Evolutionary conservation across 2,113 vertebrate species (phyloP), one percentile per base, ranked within the genome.

Genomic region (Chionomys nivalis): DNA sequence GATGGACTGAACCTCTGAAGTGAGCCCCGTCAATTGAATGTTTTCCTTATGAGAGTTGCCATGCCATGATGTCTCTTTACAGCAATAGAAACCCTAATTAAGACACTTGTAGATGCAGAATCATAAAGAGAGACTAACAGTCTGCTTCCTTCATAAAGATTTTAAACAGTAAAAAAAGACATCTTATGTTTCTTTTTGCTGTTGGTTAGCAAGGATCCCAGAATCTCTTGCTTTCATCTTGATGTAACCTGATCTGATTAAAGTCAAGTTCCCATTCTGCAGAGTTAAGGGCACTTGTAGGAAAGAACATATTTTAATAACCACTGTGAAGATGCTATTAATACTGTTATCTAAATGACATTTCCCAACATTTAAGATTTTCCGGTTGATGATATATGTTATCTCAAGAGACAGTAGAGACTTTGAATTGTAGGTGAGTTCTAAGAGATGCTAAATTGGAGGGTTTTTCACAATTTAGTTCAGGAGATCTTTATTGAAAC

Each of bases 291-390:
- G 17, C 49, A 92, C 82, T 73, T 78, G 76, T 63, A 94, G 87
- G 82, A 85, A 93, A 89, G n/a, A 94, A 88, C 94, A 90, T 70
- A 94, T 92, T 88, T 89, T 96, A 93, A 89, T 86, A 73, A 82
- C 90, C 78, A 66, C 14, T 58, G 88, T 73, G 61, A 65, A 94
- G 77, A 91, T 65, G 63, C 63, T 93, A 88, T 93, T 95, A 97
- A 93, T 77, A 52, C 63, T 93, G 88, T 96, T 94, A 95, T 55
- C 42, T 90, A 23, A 96, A 90, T 96, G 85, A 93, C 39, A 90
- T 93, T 96, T 96, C 89, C 92, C 66, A 77, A 93, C 79, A 90
- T 76, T 95, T 90, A 79, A n/a, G 49, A 93, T 96, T 94, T 89
- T 28, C 93, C 76, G 47, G 65, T 61, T 94, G 97, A 47, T 97